Evolutionary conservation across 2,888 invertebrate genomes (phyloP), one percentile per base, ranked within the genome.

Genomic region (Drosophila fungiperda): DNA sequence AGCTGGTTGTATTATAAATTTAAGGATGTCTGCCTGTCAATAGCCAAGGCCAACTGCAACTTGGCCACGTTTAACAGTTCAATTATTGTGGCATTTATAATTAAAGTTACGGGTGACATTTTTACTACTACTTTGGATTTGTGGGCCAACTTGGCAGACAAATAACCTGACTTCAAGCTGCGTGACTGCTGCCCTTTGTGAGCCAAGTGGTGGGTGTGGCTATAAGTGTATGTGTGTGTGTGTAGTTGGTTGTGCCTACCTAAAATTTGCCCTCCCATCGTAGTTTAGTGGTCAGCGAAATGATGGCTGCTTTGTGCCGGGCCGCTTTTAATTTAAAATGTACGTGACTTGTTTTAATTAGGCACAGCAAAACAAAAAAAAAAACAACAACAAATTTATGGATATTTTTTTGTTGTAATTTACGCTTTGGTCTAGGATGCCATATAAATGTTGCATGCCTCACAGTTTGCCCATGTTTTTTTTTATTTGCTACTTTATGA

Each of bases 331-430:
- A 89, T 89, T 87, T 87, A 75, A 82, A 82, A 72, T 77, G 73
- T 82, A 89, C 87, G 87, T 87, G 87, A 87, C 89, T 87, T 76
- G 88, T 76, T 87, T 87, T 87, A 87, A 87, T 89, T 89, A 89
- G 76, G 50, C 65, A 49, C 38, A 29, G 33, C 45, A 20, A 45
- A 20, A 33, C 26, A 11, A 20, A n/a, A 17, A 52, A 45, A 48
- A 50, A 36, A 48, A 6, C 29, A n/a, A 48, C 48, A 36, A 48
- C 2, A 64, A 71, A 80, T 61, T 76, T 78, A 80, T 78, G 80
- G 35, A 71, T 68, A 59, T 73, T 67, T 48, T 55, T 53, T 67
- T 57, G n/a, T 52, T 12, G 23, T 45, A 12, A 33, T 52, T 40
- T 55, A 23, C 15, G 23, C 38, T 48, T n/a, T 60, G 49, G 58